These are phyloP conservation scores for western clawed frog (Xenopus tropicalis) DNA, from an alignment of 2,113 vertebrate genomes.

Conservation along the genomic window UCB_Xtro_10.0 CM004445.2:138595001-138595500, in stretches of 20 bases:
- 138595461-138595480: neutral
- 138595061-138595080: constrained; percentile 74
- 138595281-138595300: too few relatives aligned
- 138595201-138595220: neutral
- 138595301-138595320: too few relatives aligned
- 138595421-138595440: constrained; percentile 74
- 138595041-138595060: constrained; percentile 76
- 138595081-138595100: constrained; percentile 81
- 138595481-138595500: too few relatives aligned
- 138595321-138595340: too few relatives aligned
- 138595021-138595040: constrained; percentile 74
- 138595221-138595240: too few relatives aligned
- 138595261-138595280: too few relatives aligned
- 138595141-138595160: constrained; percentile 73
- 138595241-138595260: too few relatives aligned
- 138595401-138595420: constrained; percentile 80
- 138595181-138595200: constrained; percentile 48
- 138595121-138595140: constrained; percentile 77
- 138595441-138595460: constrained; percentile 67
- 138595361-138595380: constrained; percentile 76
- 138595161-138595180: constrained; percentile 71
- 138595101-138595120: constrained; percentile 75
- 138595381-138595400: constrained; percentile 73
- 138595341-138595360: constrained; percentile 78
- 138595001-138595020: constrained; percentile 67